Conservation (phyloP, 2,113 vertebrate species). For the Erinaceus europaeus region DNA sequence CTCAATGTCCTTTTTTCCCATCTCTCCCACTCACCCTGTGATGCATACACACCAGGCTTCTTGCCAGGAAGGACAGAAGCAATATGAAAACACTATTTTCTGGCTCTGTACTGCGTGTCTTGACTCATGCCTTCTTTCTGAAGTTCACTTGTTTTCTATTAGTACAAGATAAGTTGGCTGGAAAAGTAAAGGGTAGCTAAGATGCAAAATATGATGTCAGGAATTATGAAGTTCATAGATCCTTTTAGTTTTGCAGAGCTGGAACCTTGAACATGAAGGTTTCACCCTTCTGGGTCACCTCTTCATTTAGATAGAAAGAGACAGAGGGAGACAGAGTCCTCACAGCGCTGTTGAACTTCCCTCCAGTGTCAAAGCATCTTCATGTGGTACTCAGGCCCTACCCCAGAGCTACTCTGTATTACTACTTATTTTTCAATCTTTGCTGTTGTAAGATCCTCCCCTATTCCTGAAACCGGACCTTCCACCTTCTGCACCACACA, state of each 20-base stretch:
- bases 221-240: not conserved
- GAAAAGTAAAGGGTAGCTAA: not conserved
- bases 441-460: not conserved
- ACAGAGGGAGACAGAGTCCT: no score
- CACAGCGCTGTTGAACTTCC: no score
- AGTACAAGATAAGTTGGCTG: not conserved
- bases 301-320: no score
- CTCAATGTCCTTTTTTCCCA: not conserved
- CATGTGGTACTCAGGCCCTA: no score
- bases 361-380: no score
- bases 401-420: no score
- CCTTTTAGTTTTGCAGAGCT: no score
- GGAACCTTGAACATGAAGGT: no score
- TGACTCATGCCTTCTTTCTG: not conserved
- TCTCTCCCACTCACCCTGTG: rapidly evolving
- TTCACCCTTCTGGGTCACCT: no score
- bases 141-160: not conserved
- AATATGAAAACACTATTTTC: not conserved
- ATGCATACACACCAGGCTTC: not conserved
- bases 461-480: not conserved
- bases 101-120: not conserved
- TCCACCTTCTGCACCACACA: no score
- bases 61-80: not conserved
- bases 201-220: not conserved
- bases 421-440: not conserved